Conservation (phyloP, 2,797 vertebrate species). For the Lindbergichthys nudifrons region DNA sequence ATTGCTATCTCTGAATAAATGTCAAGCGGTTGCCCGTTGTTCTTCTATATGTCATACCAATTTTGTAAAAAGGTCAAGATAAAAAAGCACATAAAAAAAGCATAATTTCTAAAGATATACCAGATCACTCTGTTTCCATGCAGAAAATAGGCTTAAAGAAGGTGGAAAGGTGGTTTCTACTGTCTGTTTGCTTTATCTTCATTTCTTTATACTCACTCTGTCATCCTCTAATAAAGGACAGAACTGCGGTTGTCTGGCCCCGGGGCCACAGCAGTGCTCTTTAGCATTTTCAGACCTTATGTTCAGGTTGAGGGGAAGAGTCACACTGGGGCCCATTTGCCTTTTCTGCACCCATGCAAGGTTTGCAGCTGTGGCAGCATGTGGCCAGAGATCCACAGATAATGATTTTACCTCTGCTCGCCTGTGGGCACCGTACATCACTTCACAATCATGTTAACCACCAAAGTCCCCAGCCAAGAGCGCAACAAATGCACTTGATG, state of each 20-base stretch:
- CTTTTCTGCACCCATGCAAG: constrained; percentile 56
- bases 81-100: constrained; percentile 1
- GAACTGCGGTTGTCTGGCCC: constrained; percentile 54
- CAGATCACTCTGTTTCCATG: constrained; percentile 52
- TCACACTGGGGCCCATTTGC: constrained; percentile 52
- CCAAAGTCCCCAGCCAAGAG: constrained; percentile 65
- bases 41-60: constrained; percentile 49
- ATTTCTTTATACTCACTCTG: constrained; percentile 48
- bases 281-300: constrained; percentile 80
- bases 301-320: constrained; percentile 44
- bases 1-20: constrained; percentile 58
- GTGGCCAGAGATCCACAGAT: constrained; percentile 67
- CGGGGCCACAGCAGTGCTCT: constrained; percentile 76
- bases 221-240: constrained; percentile 57
- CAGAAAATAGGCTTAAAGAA: constrained; percentile 54
- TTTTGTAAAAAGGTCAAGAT: constrained; percentile 49
- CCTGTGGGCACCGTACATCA: constrained; percentile 73
- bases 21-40: constrained; percentile 54
- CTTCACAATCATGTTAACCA: constrained; percentile 78
- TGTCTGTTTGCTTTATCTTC: constrained; percentile 72
- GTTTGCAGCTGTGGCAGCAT: constrained; percentile 71
- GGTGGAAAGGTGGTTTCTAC: constrained; percentile 47
- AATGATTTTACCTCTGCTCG: constrained; percentile 75
- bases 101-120: constrained; percentile 23
- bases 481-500: constrained; percentile 71